A percentile compares a stretch with the other conserved stretches of the same genome.
These are phyloP conservation scores for Trypoxylon attenuatum DNA, from an alignment of 2,888 invertebrate species.

Conservation along the genomic window DNA sequence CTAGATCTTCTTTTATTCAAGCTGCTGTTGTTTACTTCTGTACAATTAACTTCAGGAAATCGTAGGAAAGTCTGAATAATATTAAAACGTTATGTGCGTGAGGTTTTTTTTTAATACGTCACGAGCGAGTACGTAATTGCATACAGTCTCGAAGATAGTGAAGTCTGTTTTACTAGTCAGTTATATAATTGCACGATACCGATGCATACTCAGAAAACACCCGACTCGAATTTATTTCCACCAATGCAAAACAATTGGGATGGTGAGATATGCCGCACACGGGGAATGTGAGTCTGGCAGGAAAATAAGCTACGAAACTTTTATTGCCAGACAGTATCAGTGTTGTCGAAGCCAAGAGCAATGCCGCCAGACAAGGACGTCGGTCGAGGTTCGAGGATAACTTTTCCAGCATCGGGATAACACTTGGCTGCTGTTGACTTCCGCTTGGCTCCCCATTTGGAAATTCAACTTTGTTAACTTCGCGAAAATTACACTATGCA, in stretches of 20 bases:
- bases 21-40: too few relatives aligned
- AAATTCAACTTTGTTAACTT: neutral
- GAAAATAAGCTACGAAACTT: slow-evolving; percentile 24
- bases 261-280: slow-evolving; percentile 1
- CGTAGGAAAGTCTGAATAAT: too few relatives aligned
- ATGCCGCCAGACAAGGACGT: neutral
- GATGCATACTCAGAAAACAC: too few relatives aligned
- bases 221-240: too few relatives aligned
- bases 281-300: neutral
- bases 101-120: too few relatives aligned
- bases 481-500: neutral
- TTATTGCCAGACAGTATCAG: slow-evolving; percentile 37
- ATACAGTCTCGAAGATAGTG: too few relatives aligned
- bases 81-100: too few relatives aligned
- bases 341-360: slow-evolving; percentile 31
- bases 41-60: too few relatives aligned
- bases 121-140: too few relatives aligned
- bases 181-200: too few relatives aligned
- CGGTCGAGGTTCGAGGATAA: slow-evolving; percentile 25
- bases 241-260: neutral
- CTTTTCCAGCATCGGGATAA: slow-evolving; percentile 23
- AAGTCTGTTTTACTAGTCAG: too few relatives aligned
- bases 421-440: slow-evolving; percentile 26
- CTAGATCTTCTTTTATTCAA: too few relatives aligned
- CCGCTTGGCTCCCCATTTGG: slow-evolving; percentile 16